These are phyloP conservation scores for Lordiphosa stackelbergi DNA, from an alignment of 1,140 invertebrate species.

Conservation along the genomic window DNA sequence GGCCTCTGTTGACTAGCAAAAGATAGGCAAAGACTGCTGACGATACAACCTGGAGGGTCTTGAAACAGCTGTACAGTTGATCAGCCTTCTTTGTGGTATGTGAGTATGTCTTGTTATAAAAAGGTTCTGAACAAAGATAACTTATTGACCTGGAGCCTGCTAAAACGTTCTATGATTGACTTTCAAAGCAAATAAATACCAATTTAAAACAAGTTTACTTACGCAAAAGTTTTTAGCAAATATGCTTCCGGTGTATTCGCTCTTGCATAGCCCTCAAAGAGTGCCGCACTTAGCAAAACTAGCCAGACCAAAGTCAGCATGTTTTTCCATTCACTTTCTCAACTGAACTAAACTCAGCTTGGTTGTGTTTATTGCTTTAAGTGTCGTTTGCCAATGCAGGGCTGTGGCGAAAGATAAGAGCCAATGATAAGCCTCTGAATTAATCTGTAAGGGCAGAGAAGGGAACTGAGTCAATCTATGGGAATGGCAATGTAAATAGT, in stretches of 20 bases:
- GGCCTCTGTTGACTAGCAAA: no score
- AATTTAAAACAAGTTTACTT: no score
- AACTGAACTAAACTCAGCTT: conserved; percentile 16
- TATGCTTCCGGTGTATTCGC: conserved; percentile 13
- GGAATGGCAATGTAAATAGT: conserved; percentile 3
- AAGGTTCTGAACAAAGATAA: no score
- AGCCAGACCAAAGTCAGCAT: conserved; percentile 18
- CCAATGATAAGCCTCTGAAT: conserved; percentile 19
- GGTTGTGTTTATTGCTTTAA: conserved; percentile 1
- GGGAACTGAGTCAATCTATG: conserved; percentile 4
- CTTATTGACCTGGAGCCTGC: no score
- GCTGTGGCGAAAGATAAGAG: conserved; percentile 20
- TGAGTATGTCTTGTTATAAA: no score
- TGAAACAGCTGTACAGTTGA: no score
- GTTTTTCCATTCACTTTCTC: conserved; percentile 9
- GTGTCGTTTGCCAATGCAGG: conserved; percentile 1
- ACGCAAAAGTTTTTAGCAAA: conserved; percentile 21
- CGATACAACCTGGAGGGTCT: no score
- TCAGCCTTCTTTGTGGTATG: no score
- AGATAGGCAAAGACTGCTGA: no score
- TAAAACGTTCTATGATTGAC: no score
- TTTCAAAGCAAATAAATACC: no score
- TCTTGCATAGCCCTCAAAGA: conserved; percentile 1
- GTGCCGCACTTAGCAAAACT: not conserved
- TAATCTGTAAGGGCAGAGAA: conserved; percentile 18